Percentiles rank a stretch among this genome's conserved stretches.
These are phyloP conservation scores for Palythoa grandis DNA, from an alignment of 92 coral and sea anemone genomes.

Conservation along the genomic window DNA sequence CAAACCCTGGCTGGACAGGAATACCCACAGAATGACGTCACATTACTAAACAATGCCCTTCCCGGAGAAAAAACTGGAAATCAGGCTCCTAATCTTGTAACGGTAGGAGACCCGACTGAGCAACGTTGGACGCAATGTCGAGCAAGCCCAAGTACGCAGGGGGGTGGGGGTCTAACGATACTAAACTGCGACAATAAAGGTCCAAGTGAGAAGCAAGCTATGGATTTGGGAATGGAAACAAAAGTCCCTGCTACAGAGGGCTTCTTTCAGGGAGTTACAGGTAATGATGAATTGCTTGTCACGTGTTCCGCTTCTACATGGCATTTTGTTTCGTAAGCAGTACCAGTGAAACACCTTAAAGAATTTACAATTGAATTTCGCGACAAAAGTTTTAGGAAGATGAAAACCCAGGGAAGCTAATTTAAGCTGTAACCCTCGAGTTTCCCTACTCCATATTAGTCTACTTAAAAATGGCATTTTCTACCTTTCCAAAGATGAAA, in stretches of 20 bases:
- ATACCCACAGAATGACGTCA: constrained; percentile 1
- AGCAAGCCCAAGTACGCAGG: constrained; percentile 19
- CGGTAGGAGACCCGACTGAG: constrained; percentile 29
- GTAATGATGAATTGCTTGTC: neutral
- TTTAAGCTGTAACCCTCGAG: too few species aligned
- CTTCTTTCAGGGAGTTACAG: constrained; percentile 6
- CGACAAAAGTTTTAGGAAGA: too few species aligned
- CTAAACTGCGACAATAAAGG: constrained; percentile 27
- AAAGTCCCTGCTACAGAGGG: neutral
- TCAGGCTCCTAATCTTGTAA: constrained; percentile 7
- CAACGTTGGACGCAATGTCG: constrained; percentile 14
- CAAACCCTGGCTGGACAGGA: constrained; percentile 20
- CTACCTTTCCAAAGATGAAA: too few species aligned
- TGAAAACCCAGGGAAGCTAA: too few species aligned
- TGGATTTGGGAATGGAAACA: constrained; percentile 15
- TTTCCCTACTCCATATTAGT: too few species aligned
- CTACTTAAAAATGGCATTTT: too few species aligned
- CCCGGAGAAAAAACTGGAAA: neutral
- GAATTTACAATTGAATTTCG: too few species aligned
- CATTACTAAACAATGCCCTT: neutral
- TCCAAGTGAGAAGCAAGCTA: neutral
- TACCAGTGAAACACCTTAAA: neutral
- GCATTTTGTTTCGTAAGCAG: neutral
- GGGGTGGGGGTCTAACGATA: constrained; percentile 13
- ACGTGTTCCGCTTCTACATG: neutral